Conservation (phyloP, 2,888 invertebrate species). For the Fragum fragum region DNA sequence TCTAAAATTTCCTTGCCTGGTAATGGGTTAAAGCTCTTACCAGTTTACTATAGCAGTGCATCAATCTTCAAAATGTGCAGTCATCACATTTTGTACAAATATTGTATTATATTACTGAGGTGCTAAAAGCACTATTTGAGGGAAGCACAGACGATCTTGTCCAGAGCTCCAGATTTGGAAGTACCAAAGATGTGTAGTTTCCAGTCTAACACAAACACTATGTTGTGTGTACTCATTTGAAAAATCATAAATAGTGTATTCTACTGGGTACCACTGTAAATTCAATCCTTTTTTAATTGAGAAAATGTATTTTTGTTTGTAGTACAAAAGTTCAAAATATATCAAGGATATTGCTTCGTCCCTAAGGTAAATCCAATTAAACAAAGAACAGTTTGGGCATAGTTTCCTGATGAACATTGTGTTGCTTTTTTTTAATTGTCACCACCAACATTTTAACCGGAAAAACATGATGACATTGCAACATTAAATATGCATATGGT, state of each 20-base stretch:
- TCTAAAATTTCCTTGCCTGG: no score
- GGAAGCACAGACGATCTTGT: background rate
- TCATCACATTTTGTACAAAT: background rate
- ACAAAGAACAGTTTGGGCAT: background rate
- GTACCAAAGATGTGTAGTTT: no score
- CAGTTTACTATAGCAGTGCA: background rate
- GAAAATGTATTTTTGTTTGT: no score
- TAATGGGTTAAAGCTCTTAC: background rate
- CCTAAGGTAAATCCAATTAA: no score
- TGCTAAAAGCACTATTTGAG: slow-evolving; percentile 18
- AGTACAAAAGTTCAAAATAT: no score
- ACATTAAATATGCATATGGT: background rate
- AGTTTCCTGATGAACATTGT: background rate
- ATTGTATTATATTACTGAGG: background rate
- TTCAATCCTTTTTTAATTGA: no score
- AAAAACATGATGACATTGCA: background rate
- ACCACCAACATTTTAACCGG: background rate
- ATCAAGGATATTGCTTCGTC: no score
- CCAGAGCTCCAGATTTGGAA: background rate
- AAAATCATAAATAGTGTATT: background rate
- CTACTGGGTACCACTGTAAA: no score
- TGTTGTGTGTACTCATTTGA: background rate
- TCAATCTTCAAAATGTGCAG: slow-evolving; percentile 18
- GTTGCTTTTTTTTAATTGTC: background rate
- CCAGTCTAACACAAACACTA: background rate